These are phyloP conservation scores for Mimumesa dahlbomi DNA, from an alignment of 2,888 invertebrate species.

Conservation along the genomic window DNA sequence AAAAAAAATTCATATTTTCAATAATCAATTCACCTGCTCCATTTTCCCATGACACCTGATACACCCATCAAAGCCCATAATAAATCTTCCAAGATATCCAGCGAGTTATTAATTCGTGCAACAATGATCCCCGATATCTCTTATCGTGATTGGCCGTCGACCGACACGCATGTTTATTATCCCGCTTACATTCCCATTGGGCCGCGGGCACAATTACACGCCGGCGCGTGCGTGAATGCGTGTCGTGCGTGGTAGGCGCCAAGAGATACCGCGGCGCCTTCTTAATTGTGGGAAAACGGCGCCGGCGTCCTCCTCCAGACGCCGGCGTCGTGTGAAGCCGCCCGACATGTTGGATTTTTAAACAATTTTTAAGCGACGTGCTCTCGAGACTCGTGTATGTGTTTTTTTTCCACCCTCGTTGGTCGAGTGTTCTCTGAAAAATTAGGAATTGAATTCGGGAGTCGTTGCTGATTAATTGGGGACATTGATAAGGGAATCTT, in stretches of 20 bases:
- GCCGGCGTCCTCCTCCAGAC: conserved; percentile 70
- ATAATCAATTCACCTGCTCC: too few species aligned
- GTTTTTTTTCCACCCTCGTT: too few species aligned
- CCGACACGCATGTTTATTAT: conserved; percentile 39
- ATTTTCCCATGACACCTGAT: too few species aligned
- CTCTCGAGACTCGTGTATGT: not conserved
- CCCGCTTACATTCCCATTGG: conserved; percentile 21
- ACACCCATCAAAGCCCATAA: too few species aligned
- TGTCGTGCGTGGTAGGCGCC: conserved; percentile 69
- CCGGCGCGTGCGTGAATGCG: conserved; percentile 61
- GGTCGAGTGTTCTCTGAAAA: not conserved
- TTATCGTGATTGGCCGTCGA: not conserved
- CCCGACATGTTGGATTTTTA: conserved; percentile 35
- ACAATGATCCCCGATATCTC: too few species aligned
- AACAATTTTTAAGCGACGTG: conserved; percentile 29
- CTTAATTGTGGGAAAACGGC: conserved; percentile 76
- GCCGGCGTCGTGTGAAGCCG: conserved; percentile 49
- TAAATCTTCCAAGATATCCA: too few species aligned
- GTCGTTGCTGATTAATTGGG: too few species aligned
- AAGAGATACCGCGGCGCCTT: conserved; percentile 75
- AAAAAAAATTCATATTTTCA: too few species aligned
- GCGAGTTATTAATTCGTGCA: too few species aligned
- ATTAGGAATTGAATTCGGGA: too few species aligned
- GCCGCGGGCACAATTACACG: conserved; percentile 35
- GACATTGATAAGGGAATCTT: too few species aligned